Conservation (phyloP, 1,140 invertebrate species). For the Cotesia typhae region DNA sequence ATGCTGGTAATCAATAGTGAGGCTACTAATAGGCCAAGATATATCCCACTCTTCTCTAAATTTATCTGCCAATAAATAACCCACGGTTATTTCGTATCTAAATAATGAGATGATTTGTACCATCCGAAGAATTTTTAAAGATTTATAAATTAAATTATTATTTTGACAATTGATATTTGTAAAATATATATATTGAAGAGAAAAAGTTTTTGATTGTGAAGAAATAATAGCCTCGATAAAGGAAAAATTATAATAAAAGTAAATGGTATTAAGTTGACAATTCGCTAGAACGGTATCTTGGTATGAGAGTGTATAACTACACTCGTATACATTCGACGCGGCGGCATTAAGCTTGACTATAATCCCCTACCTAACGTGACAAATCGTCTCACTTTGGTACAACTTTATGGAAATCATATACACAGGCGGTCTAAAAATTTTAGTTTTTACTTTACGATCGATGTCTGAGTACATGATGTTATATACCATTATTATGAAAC, state of each 20-base stretch:
- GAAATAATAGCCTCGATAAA: neutral
- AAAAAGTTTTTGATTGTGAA: no score
- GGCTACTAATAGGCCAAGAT: no score
- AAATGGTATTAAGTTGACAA: neutral
- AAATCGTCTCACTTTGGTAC: conserved; percentile 9
- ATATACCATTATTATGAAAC: neutral
- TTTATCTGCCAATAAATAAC: no score
- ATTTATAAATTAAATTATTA: no score
- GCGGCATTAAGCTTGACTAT: neutral
- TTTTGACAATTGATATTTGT: no score
- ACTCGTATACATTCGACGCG: neutral
- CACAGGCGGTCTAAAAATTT: neutral
- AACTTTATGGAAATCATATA: neutral
- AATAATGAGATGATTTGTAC: no score
- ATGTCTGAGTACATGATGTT: neutral
- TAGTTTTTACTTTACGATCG: neutral
- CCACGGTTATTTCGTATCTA: no score
- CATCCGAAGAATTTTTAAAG: no score
- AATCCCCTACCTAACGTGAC: neutral
- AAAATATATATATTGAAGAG: no score
- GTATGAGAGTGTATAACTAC: neutral
- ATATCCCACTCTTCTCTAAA: no score
- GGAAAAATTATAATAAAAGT: neutral
- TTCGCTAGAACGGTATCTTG: neutral
- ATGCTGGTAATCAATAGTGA: no score